Conservation (phyloP, 1,140 invertebrate genomes). For the Anastrepha ludens region DNA sequence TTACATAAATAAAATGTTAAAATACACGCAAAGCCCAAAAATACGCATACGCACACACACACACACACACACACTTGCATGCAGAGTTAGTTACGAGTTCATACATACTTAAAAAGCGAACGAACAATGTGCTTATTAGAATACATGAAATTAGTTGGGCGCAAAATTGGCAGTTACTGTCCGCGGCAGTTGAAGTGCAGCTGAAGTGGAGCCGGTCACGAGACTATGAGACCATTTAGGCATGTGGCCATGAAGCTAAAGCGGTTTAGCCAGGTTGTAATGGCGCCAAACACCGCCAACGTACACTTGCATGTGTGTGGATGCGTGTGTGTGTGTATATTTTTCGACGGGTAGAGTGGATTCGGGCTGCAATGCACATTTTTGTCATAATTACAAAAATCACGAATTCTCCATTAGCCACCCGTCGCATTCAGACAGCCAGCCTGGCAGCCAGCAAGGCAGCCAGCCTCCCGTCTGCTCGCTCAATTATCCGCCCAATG, state of each 20-base stretch:
- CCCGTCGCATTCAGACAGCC: background rate
- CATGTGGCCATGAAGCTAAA: conserved; percentile 19
- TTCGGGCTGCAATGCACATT: conserved; percentile 28
- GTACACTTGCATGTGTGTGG: background rate
- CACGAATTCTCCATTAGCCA: conserved; percentile 57
- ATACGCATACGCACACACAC: background rate
- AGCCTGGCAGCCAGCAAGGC: background rate
- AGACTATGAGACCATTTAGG: background rate
- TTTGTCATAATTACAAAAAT: conserved; percentile 58
- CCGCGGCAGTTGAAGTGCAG: conserved; percentile 38
- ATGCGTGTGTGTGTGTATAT: background rate
- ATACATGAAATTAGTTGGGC: conserved; percentile 51
- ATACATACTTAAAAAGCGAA: background rate
- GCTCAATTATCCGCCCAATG: background rate
- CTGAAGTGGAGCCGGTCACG: conserved; percentile 42
- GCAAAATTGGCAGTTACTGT: conserved; percentile 51
- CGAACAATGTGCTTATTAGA: conserved; percentile 54
- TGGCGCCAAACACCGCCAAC: conserved; percentile 14
- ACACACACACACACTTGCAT: background rate
- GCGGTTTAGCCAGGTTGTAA: background rate
- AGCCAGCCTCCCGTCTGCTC: background rate
- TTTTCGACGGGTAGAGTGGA: too few species aligned
- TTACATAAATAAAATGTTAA: conserved; percentile 33
- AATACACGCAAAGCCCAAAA: conserved; percentile 26
- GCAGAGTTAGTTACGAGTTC: background rate